These are phyloP conservation scores for Epicauta chinensis DNA, from an alignment of 1,140 invertebrate species.

Conservation along the genomic window DNA sequence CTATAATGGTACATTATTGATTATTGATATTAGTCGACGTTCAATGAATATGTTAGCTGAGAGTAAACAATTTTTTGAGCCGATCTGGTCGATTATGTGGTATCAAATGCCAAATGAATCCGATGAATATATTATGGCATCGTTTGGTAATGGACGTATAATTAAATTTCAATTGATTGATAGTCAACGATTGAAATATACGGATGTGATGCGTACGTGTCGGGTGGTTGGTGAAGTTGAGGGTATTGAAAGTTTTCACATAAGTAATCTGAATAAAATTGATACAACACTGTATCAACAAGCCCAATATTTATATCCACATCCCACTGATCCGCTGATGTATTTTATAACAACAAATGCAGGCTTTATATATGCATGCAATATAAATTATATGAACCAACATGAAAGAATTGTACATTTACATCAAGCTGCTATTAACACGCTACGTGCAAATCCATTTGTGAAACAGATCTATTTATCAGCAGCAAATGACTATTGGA, in stretches of 20 bases:
- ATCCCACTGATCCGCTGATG: too few relatives aligned
- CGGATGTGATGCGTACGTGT: not conserved
- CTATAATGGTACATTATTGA: conserved; percentile 64
- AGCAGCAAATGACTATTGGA: conserved; percentile 74
- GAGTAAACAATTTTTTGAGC: conserved; percentile 50
- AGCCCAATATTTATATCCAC: too few relatives aligned
- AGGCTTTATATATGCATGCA: conserved; percentile 21
- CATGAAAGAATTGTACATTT: conserved; percentile 66
- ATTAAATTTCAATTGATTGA: conserved; percentile 42
- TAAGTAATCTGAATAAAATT: not conserved
- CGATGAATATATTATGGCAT: conserved; percentile 26
- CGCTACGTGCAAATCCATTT: conserved; percentile 71
- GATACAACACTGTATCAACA: too few relatives aligned
- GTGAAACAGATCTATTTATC: conserved; percentile 69
- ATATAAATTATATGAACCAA: conserved; percentile 46
- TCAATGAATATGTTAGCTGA: conserved; percentile 46
- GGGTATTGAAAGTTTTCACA: not conserved
- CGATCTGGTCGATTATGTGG: conserved; percentile 59
- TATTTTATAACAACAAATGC: not conserved
- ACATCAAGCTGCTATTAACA: conserved; percentile 73
- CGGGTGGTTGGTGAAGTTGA: too few relatives aligned
- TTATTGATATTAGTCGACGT: conserved; percentile 59
- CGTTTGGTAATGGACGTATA: conserved; percentile 48
- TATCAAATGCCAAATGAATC: conserved; percentile 38
- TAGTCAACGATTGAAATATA: conserved; percentile 11